Percentiles rank a stretch among this genome's conserved stretches.
phyloP scores from a whole-genome alignment of 30 jellyfish, hydroid and myxozoan genomes.

The Clytia hemisphaerica region DNA sequence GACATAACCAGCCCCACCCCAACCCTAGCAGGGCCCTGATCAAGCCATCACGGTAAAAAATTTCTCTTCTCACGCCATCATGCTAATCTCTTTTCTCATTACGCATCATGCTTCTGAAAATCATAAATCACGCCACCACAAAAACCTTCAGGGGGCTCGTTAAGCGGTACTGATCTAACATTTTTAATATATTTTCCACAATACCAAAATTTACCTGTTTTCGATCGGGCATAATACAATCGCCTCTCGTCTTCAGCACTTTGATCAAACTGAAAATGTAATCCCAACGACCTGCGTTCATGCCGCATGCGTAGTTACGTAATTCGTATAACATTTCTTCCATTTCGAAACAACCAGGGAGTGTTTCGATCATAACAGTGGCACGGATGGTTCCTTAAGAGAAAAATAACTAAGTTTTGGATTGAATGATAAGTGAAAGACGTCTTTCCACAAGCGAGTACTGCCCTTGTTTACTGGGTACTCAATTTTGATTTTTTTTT shows the following conservation, averaged over 20 bases:
- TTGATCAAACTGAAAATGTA: constrained; percentile 83
- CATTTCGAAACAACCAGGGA: constrained; percentile 78
- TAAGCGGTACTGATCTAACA: no score
- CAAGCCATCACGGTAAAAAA: no score
- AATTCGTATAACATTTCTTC: constrained; percentile 91
- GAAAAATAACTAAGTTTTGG: not conserved
- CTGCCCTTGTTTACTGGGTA: no score
- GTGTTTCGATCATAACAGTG: constrained; percentile 84
- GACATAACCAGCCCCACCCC: no score
- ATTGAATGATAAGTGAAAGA: not conserved
- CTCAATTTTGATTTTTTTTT: no score
- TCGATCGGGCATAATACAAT: constrained; percentile 76
- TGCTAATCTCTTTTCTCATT: no score
- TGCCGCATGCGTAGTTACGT: constrained; percentile 79
- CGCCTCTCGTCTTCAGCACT: constrained; percentile 59
- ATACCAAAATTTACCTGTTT: constrained; percentile 44
- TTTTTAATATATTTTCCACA: not conserved
- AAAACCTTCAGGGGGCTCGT: no score
- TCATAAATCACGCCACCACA: no score
- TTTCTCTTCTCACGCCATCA: no score
- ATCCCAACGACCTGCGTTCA: constrained; percentile 98
- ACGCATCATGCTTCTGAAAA: no score
- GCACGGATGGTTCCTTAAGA: constrained; percentile 67
- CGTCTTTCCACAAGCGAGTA: no score
- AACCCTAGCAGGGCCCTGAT: no score